A percentile compares a stretch with the other conserved stretches of the same genome.
Conservation (phyloP, 2,888 invertebrate genomes). For the Chironomus riparius region DNA sequence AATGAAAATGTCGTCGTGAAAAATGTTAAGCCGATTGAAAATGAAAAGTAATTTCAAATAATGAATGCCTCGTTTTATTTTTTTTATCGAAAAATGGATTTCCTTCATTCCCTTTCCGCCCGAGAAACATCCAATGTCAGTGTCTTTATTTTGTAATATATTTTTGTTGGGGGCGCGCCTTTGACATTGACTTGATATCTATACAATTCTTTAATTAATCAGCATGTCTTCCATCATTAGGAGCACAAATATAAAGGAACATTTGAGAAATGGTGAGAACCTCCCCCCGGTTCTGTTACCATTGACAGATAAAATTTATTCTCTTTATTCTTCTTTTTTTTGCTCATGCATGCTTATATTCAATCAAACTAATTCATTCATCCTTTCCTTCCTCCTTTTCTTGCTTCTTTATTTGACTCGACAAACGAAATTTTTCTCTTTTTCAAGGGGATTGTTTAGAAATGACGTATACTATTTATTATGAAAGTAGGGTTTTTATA, state of each 20-base stretch:
- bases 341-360: background rate
- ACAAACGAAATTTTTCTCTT: no score
- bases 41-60: conserved; percentile 9
- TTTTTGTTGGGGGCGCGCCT: background rate
- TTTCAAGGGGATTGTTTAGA: no score
- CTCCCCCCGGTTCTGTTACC: background rate
- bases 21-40: conserved; percentile 13
- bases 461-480: no score
- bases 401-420: background rate
- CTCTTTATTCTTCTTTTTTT: background rate
- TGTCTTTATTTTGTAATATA: background rate
- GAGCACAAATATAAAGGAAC: no score
- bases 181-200: background rate
- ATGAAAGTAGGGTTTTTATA: no score
- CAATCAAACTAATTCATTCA: background rate
- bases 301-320: background rate
- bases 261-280: background rate
- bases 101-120: background rate
- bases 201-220: conserved; percentile 1
- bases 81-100: background rate
- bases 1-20: background rate
- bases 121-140: no score
- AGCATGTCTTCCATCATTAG: background rate
- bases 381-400: background rate
- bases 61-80: conserved; percentile 11